These are phyloP conservation scores for Aix galericulata DNA, from an alignment of 2,113 vertebrate species.

Conservation along the genomic window DNA sequence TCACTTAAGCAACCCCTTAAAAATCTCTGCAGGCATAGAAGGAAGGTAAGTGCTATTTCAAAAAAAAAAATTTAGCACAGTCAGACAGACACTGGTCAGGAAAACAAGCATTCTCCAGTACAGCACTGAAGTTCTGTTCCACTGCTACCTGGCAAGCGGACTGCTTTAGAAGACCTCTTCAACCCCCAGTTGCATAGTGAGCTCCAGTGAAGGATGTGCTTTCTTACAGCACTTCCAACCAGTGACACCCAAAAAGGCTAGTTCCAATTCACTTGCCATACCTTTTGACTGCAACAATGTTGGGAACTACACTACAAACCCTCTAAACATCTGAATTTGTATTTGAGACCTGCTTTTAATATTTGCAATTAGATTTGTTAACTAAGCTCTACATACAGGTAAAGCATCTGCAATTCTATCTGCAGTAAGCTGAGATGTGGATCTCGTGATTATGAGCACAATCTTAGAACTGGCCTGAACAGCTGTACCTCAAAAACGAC, in stretches of 20 bases:
- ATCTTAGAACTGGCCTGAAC: accelerated
- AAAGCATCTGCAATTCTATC: accelerated
- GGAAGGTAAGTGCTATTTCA: accelerated
- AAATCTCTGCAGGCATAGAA: accelerated
- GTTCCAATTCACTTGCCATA: accelerated
- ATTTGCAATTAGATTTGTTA: accelerated
- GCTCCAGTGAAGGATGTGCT: accelerated
- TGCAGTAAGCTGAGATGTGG: accelerated
- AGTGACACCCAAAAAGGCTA: accelerated
- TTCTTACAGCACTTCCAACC: not conserved
- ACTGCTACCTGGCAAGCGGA: accelerated
- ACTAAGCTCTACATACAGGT: accelerated
- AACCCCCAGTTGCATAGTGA: accelerated
- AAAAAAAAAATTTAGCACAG: accelerated
- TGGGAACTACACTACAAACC: accelerated
- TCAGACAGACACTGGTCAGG: accelerated
- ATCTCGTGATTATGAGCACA: accelerated
- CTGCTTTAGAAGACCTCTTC: accelerated
- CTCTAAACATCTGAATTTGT: accelerated
- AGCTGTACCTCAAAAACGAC: accelerated
- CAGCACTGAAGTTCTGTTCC: accelerated
- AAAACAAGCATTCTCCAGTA: not conserved
- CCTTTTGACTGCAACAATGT: accelerated
- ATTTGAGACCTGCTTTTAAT: accelerated
- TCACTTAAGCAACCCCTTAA: accelerated